phyloP scores from a whole-genome alignment of 2,888 invertebrate genomes.

The Merodon equestris region DNA sequence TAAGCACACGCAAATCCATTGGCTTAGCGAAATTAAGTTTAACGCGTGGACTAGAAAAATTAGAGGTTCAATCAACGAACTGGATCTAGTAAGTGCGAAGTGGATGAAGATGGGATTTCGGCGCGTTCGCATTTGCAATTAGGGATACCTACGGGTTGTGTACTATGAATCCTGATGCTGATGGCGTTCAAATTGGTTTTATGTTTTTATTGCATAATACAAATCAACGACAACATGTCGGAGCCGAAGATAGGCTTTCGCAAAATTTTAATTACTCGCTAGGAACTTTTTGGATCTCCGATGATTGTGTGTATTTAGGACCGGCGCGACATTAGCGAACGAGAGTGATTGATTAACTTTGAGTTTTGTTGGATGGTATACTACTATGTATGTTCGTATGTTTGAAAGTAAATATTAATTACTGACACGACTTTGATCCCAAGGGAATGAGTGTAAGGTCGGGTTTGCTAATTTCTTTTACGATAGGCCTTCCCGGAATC shows the following conservation, averaged over 20 bases:
- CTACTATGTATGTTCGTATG: neutral
- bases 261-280: constrained; percentile 22
- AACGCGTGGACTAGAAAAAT: too few relatives aligned
- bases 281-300: neutral
- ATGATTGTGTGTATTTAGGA: neutral
- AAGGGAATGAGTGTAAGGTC: neutral
- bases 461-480: too few relatives aligned
- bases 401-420: constrained; percentile 1
- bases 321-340: neutral
- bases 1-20: too few relatives aligned
- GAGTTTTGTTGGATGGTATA: constrained; percentile 1
- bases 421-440: neutral
- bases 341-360: constrained; percentile 21
- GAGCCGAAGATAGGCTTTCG: too few relatives aligned
- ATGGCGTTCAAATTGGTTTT: constrained; percentile 39
- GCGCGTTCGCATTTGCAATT: constrained; percentile 34
- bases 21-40: too few relatives aligned
- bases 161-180: constrained; percentile 34
- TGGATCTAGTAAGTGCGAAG: neutral
- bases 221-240: too few relatives aligned
- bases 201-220: neutral
- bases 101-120: constrained; percentile 11
- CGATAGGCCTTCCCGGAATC: too few relatives aligned
- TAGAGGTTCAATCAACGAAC: too few relatives aligned
- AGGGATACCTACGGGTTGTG: constrained; percentile 3